Percentiles rank a stretch among this genome's conserved stretches.
phyloP scores from a whole-genome alignment of 2,888 invertebrate genomes.

The Stratiomys singularior region DNA sequence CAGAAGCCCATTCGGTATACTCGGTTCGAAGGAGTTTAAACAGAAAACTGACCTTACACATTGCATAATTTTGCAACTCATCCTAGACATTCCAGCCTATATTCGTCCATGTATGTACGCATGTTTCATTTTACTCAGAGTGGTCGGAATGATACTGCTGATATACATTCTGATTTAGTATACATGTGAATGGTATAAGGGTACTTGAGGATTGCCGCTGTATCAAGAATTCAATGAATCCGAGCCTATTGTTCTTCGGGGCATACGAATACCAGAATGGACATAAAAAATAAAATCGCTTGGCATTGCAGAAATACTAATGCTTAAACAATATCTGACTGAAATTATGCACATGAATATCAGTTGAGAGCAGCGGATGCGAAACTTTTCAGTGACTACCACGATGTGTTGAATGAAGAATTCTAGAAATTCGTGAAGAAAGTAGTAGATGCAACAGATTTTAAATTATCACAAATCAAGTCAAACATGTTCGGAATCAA shows the following conservation, averaged over 20 bases:
- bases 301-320: slow-evolving; percentile 30
- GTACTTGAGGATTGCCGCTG: background rate
- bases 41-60: slow-evolving; percentile 7
- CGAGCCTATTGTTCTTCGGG: slow-evolving; percentile 13
- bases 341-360: slow-evolving; percentile 31
- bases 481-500: too few species aligned
- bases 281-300: slow-evolving; percentile 8
- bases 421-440: too few species aligned
- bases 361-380: background rate
- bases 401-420: too few species aligned
- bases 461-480: too few species aligned
- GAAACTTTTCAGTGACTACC: too few species aligned
- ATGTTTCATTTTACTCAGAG: background rate
- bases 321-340: slow-evolving; percentile 21
- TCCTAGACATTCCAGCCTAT: too few species aligned
- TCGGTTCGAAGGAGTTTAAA: background rate
- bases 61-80: slow-evolving; percentile 4
- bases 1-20: background rate
- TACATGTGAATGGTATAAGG: background rate
- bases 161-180: background rate
- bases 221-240: slow-evolving; percentile 21
- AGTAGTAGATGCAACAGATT: too few species aligned
- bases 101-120: background rate
- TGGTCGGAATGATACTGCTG: background rate
- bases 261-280: background rate